Conservation (phyloP, 1,140 invertebrate species). For the Drepana arcuata region DNA sequence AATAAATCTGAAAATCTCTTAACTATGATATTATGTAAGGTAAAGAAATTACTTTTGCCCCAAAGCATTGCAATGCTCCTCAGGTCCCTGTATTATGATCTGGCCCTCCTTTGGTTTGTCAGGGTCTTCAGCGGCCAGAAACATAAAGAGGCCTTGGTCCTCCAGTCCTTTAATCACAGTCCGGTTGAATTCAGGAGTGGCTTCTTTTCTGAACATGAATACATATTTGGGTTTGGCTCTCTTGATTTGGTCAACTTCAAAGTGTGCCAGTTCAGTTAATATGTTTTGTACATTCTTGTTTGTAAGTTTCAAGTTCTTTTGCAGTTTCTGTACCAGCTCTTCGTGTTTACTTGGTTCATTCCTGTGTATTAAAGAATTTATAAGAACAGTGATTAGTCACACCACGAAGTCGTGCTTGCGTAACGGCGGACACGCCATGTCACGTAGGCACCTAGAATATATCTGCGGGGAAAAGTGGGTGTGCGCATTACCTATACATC, state of each 20-base stretch:
- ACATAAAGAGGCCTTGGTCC: constrained; percentile 72
- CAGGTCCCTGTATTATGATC: constrained; percentile 75
- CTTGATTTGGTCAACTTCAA: constrained; percentile 77
- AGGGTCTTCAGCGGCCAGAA: constrained; percentile 80
- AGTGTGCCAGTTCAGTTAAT: constrained; percentile 77
- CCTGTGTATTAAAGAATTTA: constrained; percentile 72
- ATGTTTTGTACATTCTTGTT: constrained; percentile 77
- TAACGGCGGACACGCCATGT: no score
- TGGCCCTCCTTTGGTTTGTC: constrained; percentile 76
- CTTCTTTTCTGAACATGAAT: constrained; percentile 79
- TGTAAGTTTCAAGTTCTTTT: constrained; percentile 76
- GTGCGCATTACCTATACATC: no score
- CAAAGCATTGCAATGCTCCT: constrained; percentile 42
- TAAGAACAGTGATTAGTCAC: no score
- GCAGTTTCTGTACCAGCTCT: constrained; percentile 80
- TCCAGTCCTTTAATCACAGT: constrained; percentile 76
- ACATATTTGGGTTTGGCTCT: constrained; percentile 72
- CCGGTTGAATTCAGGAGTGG: constrained; percentile 81
- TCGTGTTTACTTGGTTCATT: constrained; percentile 78
- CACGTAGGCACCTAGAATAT: no score
- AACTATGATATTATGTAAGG: no score
- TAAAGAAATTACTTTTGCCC: constrained; percentile 49
- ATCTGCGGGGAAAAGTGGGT: no score
- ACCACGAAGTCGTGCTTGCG: no score
- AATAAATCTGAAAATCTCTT: no score